These are phyloP conservation scores for Ectobius pallidus DNA, from an alignment of 2,888 invertebrate species.

Conservation along the genomic window DNA sequence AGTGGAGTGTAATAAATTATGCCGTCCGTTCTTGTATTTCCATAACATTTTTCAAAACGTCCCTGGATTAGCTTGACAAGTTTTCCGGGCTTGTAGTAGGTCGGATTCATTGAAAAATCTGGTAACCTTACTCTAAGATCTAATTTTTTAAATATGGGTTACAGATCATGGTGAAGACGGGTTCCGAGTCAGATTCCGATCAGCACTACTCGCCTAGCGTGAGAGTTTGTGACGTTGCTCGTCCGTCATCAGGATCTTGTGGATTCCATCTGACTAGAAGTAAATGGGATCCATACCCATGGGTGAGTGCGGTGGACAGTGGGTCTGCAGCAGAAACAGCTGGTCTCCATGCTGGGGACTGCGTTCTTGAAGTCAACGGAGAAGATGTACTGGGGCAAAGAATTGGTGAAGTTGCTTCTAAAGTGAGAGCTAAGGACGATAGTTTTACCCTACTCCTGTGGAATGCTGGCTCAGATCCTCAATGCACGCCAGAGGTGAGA, in stretches of 20 bases:
- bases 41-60: too few species aligned
- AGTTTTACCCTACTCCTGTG: conserved; percentile 46
- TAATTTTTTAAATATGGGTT: too few species aligned
- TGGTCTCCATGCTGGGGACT: conserved; percentile 73
- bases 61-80: too few species aligned
- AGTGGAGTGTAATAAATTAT: too few species aligned
- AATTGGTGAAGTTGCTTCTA: conserved; percentile 60
- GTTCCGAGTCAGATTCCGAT: background rate
- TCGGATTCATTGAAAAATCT: too few species aligned
- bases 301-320: conserved; percentile 70
- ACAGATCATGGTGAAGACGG: background rate
- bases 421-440: conserved; percentile 46
- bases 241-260: conserved; percentile 64
- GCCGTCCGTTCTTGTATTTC: too few species aligned
- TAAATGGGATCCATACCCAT: conserved; percentile 83
- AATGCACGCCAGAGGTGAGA: conserved; percentile 45
- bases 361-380: conserved; percentile 70
- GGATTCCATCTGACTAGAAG: conserved; percentile 77
- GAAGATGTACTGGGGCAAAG: conserved; percentile 62
- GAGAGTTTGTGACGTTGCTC: conserved; percentile 58
- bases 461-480: conserved; percentile 47
- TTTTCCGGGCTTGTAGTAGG: too few species aligned
- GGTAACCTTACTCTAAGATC: too few species aligned
- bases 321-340: conserved; percentile 67
- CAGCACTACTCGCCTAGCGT: conserved; percentile 35